These are phyloP conservation scores for Zaprionus kolodkinae DNA, from an alignment of 1,140 invertebrate genomes.

Conservation along the genomic window DNA sequence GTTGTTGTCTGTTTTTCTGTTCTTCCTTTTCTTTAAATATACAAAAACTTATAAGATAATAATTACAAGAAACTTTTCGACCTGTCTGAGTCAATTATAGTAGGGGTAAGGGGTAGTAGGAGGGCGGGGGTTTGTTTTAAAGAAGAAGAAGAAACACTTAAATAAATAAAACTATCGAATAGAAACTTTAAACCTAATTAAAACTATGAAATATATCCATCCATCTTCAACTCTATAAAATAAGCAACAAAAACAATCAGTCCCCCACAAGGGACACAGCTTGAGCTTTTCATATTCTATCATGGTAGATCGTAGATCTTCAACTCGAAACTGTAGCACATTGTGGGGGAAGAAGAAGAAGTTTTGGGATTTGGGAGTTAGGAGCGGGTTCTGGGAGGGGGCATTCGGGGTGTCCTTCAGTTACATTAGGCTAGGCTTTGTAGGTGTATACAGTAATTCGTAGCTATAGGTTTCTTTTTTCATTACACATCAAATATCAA, in stretches of 20 bases:
- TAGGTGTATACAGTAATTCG: constrained; percentile 66
- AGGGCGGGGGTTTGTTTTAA: constrained; percentile 25
- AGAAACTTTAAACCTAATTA: constrained; percentile 57
- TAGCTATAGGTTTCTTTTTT: constrained; percentile 49
- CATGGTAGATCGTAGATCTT: not conserved
- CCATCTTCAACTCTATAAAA: constrained; percentile 65
- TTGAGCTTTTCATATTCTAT: not conserved
- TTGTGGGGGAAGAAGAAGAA: constrained; percentile 7
- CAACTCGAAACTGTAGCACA: not conserved
- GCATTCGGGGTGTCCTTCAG: constrained; percentile 54
- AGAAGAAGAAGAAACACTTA: constrained; percentile 65
- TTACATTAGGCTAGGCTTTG: constrained; percentile 70
- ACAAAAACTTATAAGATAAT: constrained; percentile 70
- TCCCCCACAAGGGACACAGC: constrained; percentile 41
- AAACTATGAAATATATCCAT: constrained; percentile 72
- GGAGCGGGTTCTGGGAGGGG: not conserved
- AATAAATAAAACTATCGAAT: constrained; percentile 70
- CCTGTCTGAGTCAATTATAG: constrained; percentile 23
- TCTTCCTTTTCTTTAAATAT: constrained; percentile 42
- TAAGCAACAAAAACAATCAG: constrained; percentile 81
- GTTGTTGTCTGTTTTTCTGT: constrained; percentile 19
- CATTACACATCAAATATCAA: constrained; percentile 65
- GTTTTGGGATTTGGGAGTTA: constrained; percentile 7
- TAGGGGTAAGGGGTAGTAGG: constrained; percentile 40
- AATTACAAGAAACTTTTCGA: constrained; percentile 74